Conservation (phyloP, 2,113 vertebrate species). For the Rallus limicola region DNA sequence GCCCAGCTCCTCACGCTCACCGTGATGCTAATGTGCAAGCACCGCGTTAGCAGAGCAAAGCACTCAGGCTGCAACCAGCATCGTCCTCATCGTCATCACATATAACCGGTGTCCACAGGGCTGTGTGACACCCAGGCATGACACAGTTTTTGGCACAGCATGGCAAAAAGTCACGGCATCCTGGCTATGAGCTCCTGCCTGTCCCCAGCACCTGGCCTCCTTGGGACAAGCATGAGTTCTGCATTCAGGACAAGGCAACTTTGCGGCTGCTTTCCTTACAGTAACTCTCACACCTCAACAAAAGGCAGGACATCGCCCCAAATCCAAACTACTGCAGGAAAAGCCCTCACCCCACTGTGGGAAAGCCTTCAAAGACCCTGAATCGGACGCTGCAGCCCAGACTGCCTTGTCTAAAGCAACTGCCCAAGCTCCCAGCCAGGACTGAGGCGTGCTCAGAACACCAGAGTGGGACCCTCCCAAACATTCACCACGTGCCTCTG, state of each 20-base stretch:
- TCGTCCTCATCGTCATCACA: accelerated
- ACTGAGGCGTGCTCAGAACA: background rate
- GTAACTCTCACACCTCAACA: background rate
- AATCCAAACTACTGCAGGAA: background rate
- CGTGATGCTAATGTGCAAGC: background rate
- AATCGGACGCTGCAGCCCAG: background rate
- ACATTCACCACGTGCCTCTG: background rate
- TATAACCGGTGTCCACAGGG: background rate
- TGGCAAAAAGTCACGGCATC: background rate
- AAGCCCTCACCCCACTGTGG: background rate
- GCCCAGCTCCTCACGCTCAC: background rate
- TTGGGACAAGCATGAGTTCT: background rate
- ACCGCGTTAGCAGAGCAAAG: background rate
- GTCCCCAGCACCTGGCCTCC: background rate
- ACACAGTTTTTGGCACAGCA: background rate
- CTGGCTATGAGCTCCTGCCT: background rate
- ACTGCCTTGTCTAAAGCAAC: accelerated
- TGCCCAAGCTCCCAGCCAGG: background rate
- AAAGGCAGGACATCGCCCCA: background rate
- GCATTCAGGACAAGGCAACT: background rate
- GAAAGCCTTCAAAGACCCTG: background rate
- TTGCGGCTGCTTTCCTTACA: background rate
- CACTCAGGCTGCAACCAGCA: background rate
- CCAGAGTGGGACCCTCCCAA: background rate
- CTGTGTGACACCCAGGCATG: background rate